phyloP scores from a whole-genome alignment of 2,113 vertebrate species.

The Pomatorhinus ruficollis region DNA sequence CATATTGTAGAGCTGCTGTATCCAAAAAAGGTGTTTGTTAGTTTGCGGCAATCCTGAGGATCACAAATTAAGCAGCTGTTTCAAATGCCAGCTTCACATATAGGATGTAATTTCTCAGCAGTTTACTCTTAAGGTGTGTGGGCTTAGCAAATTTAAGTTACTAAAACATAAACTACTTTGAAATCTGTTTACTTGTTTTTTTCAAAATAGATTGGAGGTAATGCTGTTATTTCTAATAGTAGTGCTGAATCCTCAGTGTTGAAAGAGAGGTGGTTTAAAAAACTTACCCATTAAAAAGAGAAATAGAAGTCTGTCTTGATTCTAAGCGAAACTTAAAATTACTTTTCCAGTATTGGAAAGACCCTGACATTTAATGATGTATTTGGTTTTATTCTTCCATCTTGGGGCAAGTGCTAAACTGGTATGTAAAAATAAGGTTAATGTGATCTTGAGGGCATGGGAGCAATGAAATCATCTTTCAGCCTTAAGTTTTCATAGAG shows the following conservation, averaged over 20 bases:
- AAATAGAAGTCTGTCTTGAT: neutral
- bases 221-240: neutral
- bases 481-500: neutral
- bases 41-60: neutral
- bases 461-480: neutral
- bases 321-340: neutral
- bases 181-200: neutral
- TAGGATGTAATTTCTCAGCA: neutral
- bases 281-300: neutral
- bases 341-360: neutral
- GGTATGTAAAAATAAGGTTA: neutral
- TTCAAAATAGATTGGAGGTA: neutral
- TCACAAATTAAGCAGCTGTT: neutral
- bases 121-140: neutral
- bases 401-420: neutral
- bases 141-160: neutral
- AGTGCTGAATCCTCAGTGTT: neutral
- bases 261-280: neutral
- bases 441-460: neutral
- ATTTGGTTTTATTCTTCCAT: neutral
- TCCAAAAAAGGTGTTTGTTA: neutral
- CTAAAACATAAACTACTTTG: neutral
- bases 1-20: neutral
- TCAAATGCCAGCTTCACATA: neutral
- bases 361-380: neutral